A percentile compares a stretch with the other conserved stretches of the same genome.
These are phyloP conservation scores for Xiphydria camelus DNA, from an alignment of 2,888 invertebrate genomes.

Conservation along the genomic window DNA sequence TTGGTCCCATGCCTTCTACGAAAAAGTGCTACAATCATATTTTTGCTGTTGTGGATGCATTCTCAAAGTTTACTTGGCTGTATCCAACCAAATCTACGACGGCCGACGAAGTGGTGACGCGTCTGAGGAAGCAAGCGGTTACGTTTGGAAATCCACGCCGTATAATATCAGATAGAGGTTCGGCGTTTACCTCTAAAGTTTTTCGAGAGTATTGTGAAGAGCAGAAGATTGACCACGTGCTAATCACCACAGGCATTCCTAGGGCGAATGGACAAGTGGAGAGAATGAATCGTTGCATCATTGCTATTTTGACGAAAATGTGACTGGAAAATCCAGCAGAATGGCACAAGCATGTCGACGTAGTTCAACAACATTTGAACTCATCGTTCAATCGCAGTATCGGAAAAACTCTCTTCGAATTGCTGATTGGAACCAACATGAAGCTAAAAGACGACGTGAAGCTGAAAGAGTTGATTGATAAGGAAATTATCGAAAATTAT, in stretches of 20 bases:
- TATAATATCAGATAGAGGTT: conserved; percentile 29
- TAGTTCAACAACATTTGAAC: conserved; percentile 15
- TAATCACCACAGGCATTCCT: no score
- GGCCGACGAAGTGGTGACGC: conserved; percentile 32
- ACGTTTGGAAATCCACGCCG: conserved; percentile 22
- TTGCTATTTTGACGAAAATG: conserved; percentile 13
- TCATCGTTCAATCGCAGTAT: conserved; percentile 12
- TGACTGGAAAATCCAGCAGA: conserved; percentile 11
- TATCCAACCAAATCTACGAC: conserved; percentile 37
- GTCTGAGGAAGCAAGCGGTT: conserved; percentile 20
- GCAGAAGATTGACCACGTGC: conserved; percentile 39
- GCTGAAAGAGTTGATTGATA: conserved; percentile 24
- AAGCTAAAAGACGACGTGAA: conserved; percentile 9
- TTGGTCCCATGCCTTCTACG: conserved; percentile 41
- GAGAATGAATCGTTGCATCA: conserved; percentile 21
- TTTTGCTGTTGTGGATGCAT: conserved; percentile 21
- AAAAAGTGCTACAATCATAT: conserved; percentile 39
- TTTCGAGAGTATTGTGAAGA: conserved; percentile 35
- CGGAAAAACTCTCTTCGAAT: conserved; percentile 14
- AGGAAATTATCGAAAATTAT: no score
- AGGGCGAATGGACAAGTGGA: no score
- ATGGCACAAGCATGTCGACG: conserved; percentile 12
- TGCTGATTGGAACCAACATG: conserved; percentile 10
- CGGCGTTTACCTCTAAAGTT: conserved; percentile 24
- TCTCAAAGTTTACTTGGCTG: conserved; percentile 4